Evolutionary conservation across 2,888 invertebrate species (phyloP).

Genomic region (Alsophila aescularia): DNA sequence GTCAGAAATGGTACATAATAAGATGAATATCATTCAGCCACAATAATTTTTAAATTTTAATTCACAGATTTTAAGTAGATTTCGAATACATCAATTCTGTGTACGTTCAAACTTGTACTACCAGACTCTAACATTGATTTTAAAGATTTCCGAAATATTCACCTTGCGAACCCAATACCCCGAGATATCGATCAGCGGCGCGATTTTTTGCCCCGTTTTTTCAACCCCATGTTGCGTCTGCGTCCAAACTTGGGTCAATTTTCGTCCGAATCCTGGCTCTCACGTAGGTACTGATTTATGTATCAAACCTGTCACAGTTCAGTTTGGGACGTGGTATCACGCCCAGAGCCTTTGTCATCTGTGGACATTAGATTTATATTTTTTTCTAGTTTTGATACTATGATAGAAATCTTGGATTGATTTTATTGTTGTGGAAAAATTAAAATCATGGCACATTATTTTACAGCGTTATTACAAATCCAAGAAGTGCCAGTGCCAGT

Average conservation of each 20-base stretch:
- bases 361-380: slow-evolving; percentile 44
- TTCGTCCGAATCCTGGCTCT: slow-evolving; percentile 47
- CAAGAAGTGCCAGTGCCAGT: too few species aligned
- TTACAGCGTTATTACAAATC: too few species aligned
- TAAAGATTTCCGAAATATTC: slow-evolving; percentile 5
- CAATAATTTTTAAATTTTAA: too few species aligned
- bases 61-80: too few species aligned
- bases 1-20: too few species aligned
- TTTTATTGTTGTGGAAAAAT: background rate
- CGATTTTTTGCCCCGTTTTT: slow-evolving; percentile 44
- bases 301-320: slow-evolving; percentile 46
- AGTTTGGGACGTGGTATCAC: slow-evolving; percentile 47
- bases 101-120: too few species aligned
- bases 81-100: too few species aligned
- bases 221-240: slow-evolving; percentile 40
- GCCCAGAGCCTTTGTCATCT: slow-evolving; percentile 45
- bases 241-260: slow-evolving; percentile 57
- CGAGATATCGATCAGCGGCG: slow-evolving; percentile 39
- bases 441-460: too few species aligned
- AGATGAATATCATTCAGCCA: too few species aligned
- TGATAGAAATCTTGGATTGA: background rate
- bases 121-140: background rate
- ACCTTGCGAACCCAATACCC: slow-evolving; percentile 10
- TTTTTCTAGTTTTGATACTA: slow-evolving; percentile 17
- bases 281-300: slow-evolving; percentile 59